A percentile compares a stretch with the other conserved stretches of the same genome.
Evolutionary conservation across 2,888 invertebrate species (phyloP).

Genomic region (Morpho helenor): DNA sequence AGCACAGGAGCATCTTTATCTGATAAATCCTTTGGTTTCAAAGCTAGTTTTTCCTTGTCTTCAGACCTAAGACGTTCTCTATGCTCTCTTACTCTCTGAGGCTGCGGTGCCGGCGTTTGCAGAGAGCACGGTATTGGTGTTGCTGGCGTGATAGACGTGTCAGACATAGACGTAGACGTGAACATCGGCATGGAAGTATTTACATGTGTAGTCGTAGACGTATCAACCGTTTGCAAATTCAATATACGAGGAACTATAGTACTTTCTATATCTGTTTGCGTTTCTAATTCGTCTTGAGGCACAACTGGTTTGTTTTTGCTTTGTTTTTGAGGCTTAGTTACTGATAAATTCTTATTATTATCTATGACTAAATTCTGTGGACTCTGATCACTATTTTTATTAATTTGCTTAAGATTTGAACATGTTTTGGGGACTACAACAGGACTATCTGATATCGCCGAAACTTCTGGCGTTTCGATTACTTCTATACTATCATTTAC

Average conservation of each 20-base stretch:
- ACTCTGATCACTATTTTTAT: constrained; percentile 55
- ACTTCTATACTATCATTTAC: constrained; percentile 59
- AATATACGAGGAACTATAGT: constrained; percentile 19
- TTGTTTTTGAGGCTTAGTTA: constrained; percentile 52
- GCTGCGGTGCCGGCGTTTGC: constrained; percentile 39
- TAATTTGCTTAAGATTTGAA: constrained; percentile 58
- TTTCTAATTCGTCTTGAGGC: constrained; percentile 54
- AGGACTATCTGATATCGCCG: constrained; percentile 84
- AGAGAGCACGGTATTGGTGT: constrained; percentile 20
- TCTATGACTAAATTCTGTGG: constrained; percentile 55
- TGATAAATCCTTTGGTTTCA: constrained; percentile 31
- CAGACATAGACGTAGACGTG: constrained; percentile 27
- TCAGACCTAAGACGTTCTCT: constrained; percentile 45
- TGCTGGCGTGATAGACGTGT: constrained; percentile 16
- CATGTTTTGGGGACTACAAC: constrained; percentile 81
- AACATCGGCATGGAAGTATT: constrained; percentile 24
- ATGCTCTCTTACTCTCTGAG: constrained; percentile 53
- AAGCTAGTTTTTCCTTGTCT: constrained; percentile 41
- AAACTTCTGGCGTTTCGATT: constrained; percentile 82
- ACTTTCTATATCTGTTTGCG: constrained; percentile 30
- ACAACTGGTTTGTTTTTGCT: constrained; percentile 56
- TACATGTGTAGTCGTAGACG: constrained; percentile 7
- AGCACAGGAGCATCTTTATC: constrained; percentile 37
- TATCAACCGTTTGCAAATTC: constrained; percentile 15
- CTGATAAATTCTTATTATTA: constrained; percentile 53